phyloP scores from a whole-genome alignment of 2,888 invertebrate species.

The Choristoneura rosaceana region DNA sequence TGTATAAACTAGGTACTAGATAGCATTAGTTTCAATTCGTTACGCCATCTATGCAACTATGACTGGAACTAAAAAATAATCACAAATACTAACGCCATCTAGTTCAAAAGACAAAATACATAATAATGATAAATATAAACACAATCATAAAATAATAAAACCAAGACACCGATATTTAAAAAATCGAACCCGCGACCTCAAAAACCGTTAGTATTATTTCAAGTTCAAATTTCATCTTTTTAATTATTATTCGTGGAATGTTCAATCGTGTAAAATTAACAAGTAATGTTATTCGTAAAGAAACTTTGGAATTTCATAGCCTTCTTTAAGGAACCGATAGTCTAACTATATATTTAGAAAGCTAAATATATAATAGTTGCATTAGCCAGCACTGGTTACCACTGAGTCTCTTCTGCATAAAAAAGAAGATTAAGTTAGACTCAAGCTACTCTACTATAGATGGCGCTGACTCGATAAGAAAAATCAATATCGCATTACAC shows the following conservation, averaged over 20 bases:
- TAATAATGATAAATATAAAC: not conserved
- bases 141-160: constrained; percentile 2
- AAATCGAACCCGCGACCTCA: constrained; percentile 31
- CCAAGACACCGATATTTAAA: constrained; percentile 4
- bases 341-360: constrained; percentile 75
- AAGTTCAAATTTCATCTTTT: constrained; percentile 10
- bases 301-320: constrained; percentile 80
- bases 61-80: not conserved
- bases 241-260: not conserved
- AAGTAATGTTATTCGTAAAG: constrained; percentile 40
- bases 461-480: constrained; percentile 45
- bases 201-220: not conserved
- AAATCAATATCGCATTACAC: constrained; percentile 6
- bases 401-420: constrained; percentile 7
- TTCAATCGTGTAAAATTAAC: constrained; percentile 42
- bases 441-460: constrained; percentile 44
- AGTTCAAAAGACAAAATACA: not conserved
- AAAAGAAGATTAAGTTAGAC: constrained; percentile 15
- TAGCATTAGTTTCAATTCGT: not conserved
- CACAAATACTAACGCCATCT: constrained; percentile 7
- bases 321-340: constrained; percentile 60
- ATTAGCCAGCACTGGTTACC: constrained; percentile 25
- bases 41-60: constrained; percentile 7
- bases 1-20: not conserved
- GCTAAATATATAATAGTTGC: constrained; percentile 71